These are phyloP conservation scores for Agrilus mali DNA, from an alignment of 2,888 invertebrate species.

Conservation along the genomic window DNA sequence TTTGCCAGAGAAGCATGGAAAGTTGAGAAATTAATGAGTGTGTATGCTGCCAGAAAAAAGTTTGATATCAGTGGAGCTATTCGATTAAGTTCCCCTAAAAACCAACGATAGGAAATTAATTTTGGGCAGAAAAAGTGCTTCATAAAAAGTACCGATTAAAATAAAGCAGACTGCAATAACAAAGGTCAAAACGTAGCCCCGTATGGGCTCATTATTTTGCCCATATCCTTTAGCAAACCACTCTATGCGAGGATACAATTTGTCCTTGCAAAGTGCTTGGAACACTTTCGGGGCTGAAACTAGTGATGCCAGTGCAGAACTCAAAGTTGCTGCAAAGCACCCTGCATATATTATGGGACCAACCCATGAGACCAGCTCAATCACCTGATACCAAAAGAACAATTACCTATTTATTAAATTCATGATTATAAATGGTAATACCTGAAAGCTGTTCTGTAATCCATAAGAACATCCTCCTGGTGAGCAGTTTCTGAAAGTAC, in stretches of 20 bases:
- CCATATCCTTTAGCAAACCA: slow-evolving; percentile 85
- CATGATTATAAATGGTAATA: slow-evolving; percentile 22
- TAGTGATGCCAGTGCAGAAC: slow-evolving; percentile 89
- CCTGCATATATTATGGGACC: slow-evolving; percentile 93
- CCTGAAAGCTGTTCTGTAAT: slow-evolving; percentile 67
- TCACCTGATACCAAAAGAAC: slow-evolving; percentile 46
- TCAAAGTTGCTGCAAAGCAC: slow-evolving; percentile 93
- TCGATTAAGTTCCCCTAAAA: slow-evolving; percentile 65
- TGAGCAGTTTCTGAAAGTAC: slow-evolving; percentile 36
- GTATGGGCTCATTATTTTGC: slow-evolving; percentile 67
- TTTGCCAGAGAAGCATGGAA: slow-evolving; percentile 86
- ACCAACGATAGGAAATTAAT: neutral
- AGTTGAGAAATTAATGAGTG: slow-evolving; percentile 86
- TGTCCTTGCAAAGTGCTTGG: slow-evolving; percentile 89
- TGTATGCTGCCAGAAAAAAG: slow-evolving; percentile 88
- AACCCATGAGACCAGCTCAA: slow-evolving; percentile 69
- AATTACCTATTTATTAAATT: neutral
- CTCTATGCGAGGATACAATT: slow-evolving; percentile 80
- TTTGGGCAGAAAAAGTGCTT: slow-evolving; percentile 1
- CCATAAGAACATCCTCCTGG: slow-evolving; percentile 51
- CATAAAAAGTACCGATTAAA: slow-evolving; percentile 57
- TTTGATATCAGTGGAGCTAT: slow-evolving; percentile 89
- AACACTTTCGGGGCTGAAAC: slow-evolving; percentile 93
- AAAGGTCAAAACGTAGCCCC: slow-evolving; percentile 89
- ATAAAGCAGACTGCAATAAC: slow-evolving; percentile 76